A percentile compares a stretch with the other conserved stretches of the same genome.
These are phyloP conservation scores for Leucopternis melanops DNA, from an alignment of 2,113 vertebrate species.

Conservation along the genomic window DNA sequence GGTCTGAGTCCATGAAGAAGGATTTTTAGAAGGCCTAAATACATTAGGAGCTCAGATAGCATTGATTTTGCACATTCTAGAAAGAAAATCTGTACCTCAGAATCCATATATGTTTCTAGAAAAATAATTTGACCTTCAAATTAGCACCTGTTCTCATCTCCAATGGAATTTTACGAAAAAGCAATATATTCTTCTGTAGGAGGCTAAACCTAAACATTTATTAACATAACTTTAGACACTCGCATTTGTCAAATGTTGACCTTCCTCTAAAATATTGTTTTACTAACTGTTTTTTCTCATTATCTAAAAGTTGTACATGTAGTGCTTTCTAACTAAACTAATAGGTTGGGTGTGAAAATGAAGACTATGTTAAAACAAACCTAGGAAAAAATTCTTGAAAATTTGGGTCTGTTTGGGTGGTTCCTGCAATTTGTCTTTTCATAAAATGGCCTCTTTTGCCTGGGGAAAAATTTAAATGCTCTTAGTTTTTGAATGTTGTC, in stretches of 20 bases:
- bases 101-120: not conserved
- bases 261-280: not conserved
- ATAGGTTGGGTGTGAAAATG: not conserved
- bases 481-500: constrained; percentile 25
- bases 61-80: not conserved
- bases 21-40: not conserved
- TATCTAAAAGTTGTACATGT: not conserved
- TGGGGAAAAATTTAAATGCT: not conserved
- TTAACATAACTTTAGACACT: not conserved
- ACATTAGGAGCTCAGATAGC: not conserved
- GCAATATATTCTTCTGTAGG: not conserved
- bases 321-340: not conserved
- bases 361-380: not conserved
- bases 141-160: not conserved
- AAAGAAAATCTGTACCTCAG: not conserved
- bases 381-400: not conserved
- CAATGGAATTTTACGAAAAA: not conserved
- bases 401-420: not conserved
- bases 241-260: not conserved
- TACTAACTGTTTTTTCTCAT: not conserved
- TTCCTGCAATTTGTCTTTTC: not conserved
- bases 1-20: not conserved
- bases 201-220: not conserved
- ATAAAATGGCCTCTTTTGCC: not conserved
- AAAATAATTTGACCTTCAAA: not conserved